phyloP scores from a whole-genome alignment of 2,113 vertebrate species.

The Megatriorchis doriae region DNA sequence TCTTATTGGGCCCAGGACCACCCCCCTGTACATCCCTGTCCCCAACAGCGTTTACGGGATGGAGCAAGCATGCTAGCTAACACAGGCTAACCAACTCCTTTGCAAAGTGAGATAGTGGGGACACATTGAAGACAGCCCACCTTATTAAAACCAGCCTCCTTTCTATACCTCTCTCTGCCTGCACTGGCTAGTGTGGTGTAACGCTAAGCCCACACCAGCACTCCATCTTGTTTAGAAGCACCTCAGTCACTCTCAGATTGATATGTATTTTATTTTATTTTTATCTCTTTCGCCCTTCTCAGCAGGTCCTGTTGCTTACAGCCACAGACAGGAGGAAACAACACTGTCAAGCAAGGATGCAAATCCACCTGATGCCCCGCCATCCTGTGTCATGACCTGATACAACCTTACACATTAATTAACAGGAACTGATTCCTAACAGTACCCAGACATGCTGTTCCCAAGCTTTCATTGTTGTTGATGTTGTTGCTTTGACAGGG shows the following conservation, averaged over 20 bases:
- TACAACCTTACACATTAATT: neutral
- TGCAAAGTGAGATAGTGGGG: neutral
- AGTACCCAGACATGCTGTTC: neutral
- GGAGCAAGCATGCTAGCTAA: neutral
- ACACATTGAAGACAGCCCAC: neutral
- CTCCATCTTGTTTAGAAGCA: neutral
- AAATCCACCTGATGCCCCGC: neutral
- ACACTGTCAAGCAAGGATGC: rapidly evolving
- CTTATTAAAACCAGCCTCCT: neutral
- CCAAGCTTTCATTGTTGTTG: neutral
- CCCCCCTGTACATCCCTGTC: rapidly evolving
- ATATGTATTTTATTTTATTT: neutral
- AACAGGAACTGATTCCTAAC: neutral
- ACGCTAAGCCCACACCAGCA: neutral
- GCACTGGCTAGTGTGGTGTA: neutral
- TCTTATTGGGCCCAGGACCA: neutral
- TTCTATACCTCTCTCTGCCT: neutral
- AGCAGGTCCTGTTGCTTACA: neutral
- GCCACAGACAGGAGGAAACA: neutral
- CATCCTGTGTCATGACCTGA: neutral
- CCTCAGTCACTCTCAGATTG: neutral
- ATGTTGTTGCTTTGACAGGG: neutral
- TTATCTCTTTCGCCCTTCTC: neutral
- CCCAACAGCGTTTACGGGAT: rapidly evolving
- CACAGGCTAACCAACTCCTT: neutral